phyloP scores from a whole-genome alignment of 2,888 invertebrate genomes.

The Macaria liturata region DNA sequence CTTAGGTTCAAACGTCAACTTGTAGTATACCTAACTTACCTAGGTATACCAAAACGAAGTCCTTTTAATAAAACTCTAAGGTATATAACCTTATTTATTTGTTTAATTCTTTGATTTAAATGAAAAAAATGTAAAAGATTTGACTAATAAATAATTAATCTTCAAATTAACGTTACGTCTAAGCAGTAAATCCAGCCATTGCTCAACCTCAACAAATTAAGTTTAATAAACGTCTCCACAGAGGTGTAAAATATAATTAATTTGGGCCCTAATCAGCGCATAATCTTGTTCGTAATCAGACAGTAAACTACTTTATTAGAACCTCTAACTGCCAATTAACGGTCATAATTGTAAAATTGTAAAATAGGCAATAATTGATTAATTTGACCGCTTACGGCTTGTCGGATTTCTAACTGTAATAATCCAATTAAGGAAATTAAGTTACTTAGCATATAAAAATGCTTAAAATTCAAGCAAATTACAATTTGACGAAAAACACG shows the following conservation, averaged over 20 bases:
- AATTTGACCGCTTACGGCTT: conserved; percentile 12
- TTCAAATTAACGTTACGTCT: too few relatives aligned
- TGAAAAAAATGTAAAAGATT: too few relatives aligned
- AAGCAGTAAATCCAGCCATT: conserved; percentile 13
- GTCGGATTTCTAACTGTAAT: not conserved
- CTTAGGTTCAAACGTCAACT: too few relatives aligned
- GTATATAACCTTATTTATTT: too few relatives aligned
- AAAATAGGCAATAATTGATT: conserved; percentile 12
- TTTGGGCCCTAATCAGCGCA: conserved; percentile 26
- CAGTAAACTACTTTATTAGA: conserved; percentile 28
- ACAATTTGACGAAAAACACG: too few relatives aligned
- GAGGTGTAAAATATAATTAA: conserved; percentile 35
- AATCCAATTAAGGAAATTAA: not conserved
- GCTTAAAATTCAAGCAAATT: too few relatives aligned
- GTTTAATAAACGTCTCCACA: conserved; percentile 28
- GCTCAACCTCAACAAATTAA: conserved; percentile 28
- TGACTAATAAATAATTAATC: too few relatives aligned
- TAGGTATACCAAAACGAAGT: too few relatives aligned
- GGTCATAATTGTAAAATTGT: conserved; percentile 2
- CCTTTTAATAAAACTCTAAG: too few relatives aligned
- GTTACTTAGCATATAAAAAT: too few relatives aligned
- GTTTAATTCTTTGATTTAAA: too few relatives aligned
- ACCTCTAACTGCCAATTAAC: conserved; percentile 9
- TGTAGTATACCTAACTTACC: too few relatives aligned
- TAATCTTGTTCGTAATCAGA: conserved; percentile 24